Evolutionary conservation across 2,888 invertebrate genomes (phyloP).

Genomic region (Magallana nippona): DNA sequence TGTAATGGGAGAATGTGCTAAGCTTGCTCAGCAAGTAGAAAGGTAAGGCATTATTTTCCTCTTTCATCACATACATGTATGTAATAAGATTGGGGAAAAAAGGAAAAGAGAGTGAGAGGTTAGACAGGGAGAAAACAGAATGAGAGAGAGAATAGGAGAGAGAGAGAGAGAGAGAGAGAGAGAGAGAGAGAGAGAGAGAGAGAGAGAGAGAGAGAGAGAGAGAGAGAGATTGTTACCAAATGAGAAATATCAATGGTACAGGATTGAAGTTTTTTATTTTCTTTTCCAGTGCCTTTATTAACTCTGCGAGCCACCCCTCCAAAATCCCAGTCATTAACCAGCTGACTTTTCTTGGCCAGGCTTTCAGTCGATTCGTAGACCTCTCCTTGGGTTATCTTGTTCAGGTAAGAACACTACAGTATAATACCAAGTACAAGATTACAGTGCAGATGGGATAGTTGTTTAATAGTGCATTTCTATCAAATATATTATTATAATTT

Average conservation of each 20-base stretch:
- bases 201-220: background rate
- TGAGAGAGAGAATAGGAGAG: background rate
- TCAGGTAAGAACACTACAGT: conserved; percentile 77
- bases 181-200: background rate
- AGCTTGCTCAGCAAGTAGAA: conserved; percentile 75
- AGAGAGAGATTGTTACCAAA: background rate
- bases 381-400: conserved; percentile 80
- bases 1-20: conserved; percentile 77
- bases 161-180: background rate
- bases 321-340: conserved; percentile 73
- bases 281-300: conserved; percentile 36
- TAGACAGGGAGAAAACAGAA: background rate
- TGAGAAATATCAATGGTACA: no score
- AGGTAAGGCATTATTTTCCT: conserved; percentile 59
- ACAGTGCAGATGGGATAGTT: no score
- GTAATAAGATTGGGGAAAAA: background rate
- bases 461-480: no score
- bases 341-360: conserved; percentile 76
- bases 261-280: background rate
- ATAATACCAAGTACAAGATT: background rate
- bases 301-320: conserved; percentile 43
- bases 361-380: conserved; percentile 76
- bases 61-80: no score
- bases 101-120: background rate
- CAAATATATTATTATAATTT: no score